phyloP scores from a whole-genome alignment of 2,888 invertebrate species.

The Aleiodes testaceus region DNA sequence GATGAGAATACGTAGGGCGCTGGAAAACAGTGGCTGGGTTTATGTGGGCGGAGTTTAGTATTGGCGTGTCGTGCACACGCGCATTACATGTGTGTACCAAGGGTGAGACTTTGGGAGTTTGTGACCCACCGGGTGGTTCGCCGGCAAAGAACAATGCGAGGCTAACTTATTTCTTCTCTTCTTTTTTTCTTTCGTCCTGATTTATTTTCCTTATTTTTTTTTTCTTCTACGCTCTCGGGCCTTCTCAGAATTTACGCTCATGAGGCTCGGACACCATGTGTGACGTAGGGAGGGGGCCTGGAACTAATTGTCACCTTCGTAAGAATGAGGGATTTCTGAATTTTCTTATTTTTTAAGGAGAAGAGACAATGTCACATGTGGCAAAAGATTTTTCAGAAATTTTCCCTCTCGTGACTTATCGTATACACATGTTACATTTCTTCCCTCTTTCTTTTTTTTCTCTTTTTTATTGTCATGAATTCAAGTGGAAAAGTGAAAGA shows the following conservation, averaged over 20 bases:
- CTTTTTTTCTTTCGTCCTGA: conserved; percentile 11
- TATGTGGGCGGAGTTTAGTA: conserved; percentile 51
- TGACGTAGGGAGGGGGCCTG: conserved; percentile 22
- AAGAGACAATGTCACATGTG: conserved; percentile 35
- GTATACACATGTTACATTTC: conserved; percentile 17
- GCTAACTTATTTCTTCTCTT: conserved; percentile 39
- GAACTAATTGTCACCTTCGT: conserved; percentile 43
- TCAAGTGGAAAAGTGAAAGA: too few relatives aligned
- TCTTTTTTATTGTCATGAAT: not conserved
- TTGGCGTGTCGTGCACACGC: conserved; percentile 31
- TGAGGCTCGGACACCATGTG: conserved; percentile 27
- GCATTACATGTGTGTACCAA: conserved; percentile 35
- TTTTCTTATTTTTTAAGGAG: not conserved
- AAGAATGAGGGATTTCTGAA: conserved; percentile 7
- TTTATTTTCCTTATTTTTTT: conserved; percentile 22
- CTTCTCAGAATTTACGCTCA: conserved; percentile 37
- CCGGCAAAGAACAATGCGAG: conserved; percentile 44
- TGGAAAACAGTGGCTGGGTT: conserved; percentile 35
- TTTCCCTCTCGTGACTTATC: conserved; percentile 34
- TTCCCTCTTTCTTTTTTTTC: not conserved
- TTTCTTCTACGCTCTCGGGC: conserved; percentile 7
- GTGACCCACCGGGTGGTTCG: conserved; percentile 53
- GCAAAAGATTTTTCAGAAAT: conserved; percentile 21
- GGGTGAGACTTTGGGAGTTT: conserved; percentile 44
- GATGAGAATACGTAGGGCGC: conserved; percentile 25